phyloP scores from a whole-genome alignment of 2,888 invertebrate species.

The Stramonita haemastoma region DNA sequence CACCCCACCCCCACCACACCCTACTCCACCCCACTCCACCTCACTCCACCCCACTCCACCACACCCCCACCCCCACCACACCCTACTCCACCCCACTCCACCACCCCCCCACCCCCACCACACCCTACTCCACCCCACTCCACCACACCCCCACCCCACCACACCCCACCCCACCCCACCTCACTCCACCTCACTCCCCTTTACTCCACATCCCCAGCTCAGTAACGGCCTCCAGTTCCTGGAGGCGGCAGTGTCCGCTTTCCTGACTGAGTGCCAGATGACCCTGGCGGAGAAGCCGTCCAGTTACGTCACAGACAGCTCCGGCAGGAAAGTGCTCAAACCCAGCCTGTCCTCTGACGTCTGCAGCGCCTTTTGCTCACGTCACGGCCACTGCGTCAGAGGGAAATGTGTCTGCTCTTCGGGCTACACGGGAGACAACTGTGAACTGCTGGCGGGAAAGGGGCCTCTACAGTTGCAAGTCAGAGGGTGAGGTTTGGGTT shows the following conservation, averaged over 20 bases:
- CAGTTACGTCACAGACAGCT: conserved; percentile 8
- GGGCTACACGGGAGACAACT: conserved; percentile 23
- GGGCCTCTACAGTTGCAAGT: conserved; percentile 8
- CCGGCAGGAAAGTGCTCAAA: background rate
- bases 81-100: no score
- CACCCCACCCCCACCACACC: no score
- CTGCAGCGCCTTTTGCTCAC: conserved; percentile 15
- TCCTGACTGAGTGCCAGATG: background rate
- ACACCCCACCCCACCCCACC: no score
- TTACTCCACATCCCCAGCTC: background rate
- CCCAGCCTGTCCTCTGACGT: background rate
- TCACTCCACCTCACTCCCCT: no score
- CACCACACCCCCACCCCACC: no score
- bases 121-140: no score
- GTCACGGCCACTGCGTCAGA: conserved; percentile 27
- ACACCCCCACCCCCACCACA: no score
- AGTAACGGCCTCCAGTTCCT: background rate
- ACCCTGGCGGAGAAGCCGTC: background rate
- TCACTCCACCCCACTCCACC: no score
- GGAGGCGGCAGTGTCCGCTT: background rate
- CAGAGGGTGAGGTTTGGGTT: conserved; percentile 8
- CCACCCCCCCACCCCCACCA: no score
- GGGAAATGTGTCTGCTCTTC: background rate
- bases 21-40: no score
- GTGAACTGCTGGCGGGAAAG: background rate